Evolutionary conservation across 2,888 invertebrate genomes (phyloP), one percentile per base, ranked within the genome.

Genomic region (Platypus cylindrus): DNA sequence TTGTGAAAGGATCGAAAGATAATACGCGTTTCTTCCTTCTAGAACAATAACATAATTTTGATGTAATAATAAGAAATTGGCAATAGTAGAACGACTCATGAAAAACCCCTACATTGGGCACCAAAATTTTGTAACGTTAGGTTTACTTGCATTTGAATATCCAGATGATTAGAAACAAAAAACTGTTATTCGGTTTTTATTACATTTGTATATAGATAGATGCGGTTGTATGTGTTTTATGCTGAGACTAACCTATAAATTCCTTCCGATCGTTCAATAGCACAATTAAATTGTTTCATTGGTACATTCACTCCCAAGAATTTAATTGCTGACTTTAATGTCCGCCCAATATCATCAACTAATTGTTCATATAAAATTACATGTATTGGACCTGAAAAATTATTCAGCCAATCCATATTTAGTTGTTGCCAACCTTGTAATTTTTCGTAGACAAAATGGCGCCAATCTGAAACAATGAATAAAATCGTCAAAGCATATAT

Each of bases 311-410:
- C 31, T 41, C 70, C 70, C 16, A 78, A 58, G 52, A 78, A 78
- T 27, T 61, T 56, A 34, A 82, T 59, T 34, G 79, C 62, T 2
- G 66, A 66, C 17, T 65, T 60, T 27, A 83, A 57, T 1, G 73
- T 69, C 20, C 58, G 55, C 46, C 71, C 69, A 1, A 77, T 67
- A 48, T 78, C 67, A 2, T 64, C 59, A 8, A 79, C 73, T 34
- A 82, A 62, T 44, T 71, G 64, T 45, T 82, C 79, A 57, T 83
- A 83, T 56, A 73, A 73, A 32, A 82, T 69, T 15, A 82, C 68
- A 53, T 75, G 75, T 23, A 78, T 63, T 3, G 74, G 72, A 8
- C 80, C 79, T 2, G 68, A 65, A 57, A 78, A 83, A 48, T 72
- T 70, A 34, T 68, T 65, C 43, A 82, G 64, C 82, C 83, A 84